phyloP scores from a whole-genome alignment of 2,888 invertebrate species.

The Brenthis hecate region DNA sequence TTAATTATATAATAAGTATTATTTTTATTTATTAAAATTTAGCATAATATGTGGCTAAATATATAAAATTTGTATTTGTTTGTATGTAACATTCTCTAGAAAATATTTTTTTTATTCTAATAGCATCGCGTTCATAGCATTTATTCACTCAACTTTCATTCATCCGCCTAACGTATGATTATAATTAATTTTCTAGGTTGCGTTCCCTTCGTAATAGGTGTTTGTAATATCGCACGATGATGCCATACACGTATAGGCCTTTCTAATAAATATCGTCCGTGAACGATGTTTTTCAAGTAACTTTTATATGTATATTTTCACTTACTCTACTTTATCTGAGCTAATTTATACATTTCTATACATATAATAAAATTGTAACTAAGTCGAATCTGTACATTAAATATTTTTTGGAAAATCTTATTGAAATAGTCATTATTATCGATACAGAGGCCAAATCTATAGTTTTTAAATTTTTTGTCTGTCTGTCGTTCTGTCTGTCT shows the following conservation, averaged over 20 bases:
- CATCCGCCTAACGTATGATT: constrained; percentile 52
- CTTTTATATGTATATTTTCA: not conserved
- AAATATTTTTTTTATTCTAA: not conserved
- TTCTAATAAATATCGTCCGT: constrained; percentile 25
- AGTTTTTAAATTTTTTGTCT: no score
- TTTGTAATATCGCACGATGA: constrained; percentile 55
- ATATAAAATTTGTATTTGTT: no score
- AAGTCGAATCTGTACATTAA: no score
- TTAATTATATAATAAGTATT: no score
- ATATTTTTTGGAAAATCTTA: no score
- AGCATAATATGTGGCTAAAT: no score
- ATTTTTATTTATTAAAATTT: no score
- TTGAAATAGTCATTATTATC: no score
- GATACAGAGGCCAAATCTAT: no score
- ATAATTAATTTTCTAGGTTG: constrained; percentile 64
- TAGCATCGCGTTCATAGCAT: constrained; percentile 7
- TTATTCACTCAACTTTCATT: constrained; percentile 30
- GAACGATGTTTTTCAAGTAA: constrained; percentile 25
- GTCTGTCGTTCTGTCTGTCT: no score
- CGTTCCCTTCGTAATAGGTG: constrained; percentile 57
- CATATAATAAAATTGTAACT: no score
- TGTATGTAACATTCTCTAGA: no score
- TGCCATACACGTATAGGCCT: constrained; percentile 51
- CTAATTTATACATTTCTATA: not conserved
- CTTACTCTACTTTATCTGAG: not conserved